Evolutionary conservation across 2,113 vertebrate genomes (phyloP), one percentile per base, ranked within the genome.

Genomic region (Parotia lawesii): DNA sequence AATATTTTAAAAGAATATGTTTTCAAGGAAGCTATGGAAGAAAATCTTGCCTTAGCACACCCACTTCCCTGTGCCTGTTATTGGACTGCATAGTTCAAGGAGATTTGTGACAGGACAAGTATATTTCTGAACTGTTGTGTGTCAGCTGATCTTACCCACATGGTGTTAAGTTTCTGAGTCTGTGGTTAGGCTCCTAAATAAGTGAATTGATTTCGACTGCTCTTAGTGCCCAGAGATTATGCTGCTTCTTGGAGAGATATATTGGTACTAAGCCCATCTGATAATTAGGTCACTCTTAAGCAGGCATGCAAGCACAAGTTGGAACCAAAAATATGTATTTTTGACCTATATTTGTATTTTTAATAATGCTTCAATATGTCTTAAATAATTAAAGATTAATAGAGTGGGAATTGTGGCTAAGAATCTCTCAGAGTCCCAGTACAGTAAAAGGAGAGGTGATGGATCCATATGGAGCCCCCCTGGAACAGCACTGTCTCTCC

Each of bases 271-370:
- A 93, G n/a, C 60, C 56, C 40, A 35, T 74, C 64, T 90, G 47
- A 70, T 93, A 88, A 86, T 88, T 90, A 93, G 67, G 38, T 40
- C 78, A 85, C 18, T 18, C 73, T 89, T 81, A 81, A 75, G 40
- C 25, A 88, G 45, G 40, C 70, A 66, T 82, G 57, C 70, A 92
- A 92, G 85, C 35, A 37, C 31, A 24, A 51, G 15, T 22, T 60
- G 53, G 18, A 93, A 31, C 44, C 75, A 90, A 77, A 85, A 93
- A 40, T 14, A 22, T n/a, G 24, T 21, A 28, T 37, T 82, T 92
- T 85, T 94, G 31, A 83, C 71, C 60, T 48, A 24, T 56, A 85
- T 83, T 85, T 87, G 31, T 90, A 51, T 80, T 94, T 91, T 87
- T 91, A 83, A 77, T 71, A 85, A 44, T 37, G 21, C 14, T 73